These are phyloP conservation scores for Drosophila sulfurigaster DNA, from an alignment of 1,140 invertebrate species.

Conservation along the genomic window DNA sequence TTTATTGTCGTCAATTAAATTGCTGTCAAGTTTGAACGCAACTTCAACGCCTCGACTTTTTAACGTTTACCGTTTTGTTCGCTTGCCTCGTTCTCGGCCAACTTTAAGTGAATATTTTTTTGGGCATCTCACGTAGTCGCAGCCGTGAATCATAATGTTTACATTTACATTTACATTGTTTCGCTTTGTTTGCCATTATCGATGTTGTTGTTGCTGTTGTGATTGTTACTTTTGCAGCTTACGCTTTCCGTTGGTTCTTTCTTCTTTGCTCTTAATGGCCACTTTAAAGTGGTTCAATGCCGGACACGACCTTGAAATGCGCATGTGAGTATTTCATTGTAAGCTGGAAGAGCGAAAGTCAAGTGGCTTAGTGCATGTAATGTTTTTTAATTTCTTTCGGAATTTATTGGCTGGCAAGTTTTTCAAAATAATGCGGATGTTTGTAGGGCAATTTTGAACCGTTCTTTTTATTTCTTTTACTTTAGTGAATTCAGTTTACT, in stretches of 20 bases:
- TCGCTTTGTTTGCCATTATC: conserved; percentile 30
- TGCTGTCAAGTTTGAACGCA: conserved; percentile 4
- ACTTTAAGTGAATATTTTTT: conserved; percentile 32
- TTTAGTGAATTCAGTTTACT: too few relatives aligned
- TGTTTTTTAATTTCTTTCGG: conserved; percentile 50
- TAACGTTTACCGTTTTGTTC: conserved; percentile 19
- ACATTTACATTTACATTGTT: conserved; percentile 62
- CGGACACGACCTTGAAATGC: conserved; percentile 55
- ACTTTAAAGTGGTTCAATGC: conserved; percentile 21
- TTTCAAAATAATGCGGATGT: not conserved
- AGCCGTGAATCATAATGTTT: conserved; percentile 53
- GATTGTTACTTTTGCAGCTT: conserved; percentile 20
- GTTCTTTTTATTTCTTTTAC: too few relatives aligned
- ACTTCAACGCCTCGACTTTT: conserved; percentile 3
- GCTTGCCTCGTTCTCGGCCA: conserved; percentile 29
- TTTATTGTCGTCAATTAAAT: conserved; percentile 2
- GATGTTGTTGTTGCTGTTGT: conserved; percentile 2
- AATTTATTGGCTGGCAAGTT: not conserved
- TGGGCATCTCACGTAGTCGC: conserved; percentile 48
- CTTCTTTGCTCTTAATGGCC: conserved; percentile 30
- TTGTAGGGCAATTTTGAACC: not conserved
- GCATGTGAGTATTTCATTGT: conserved; percentile 32
- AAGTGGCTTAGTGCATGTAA: conserved; percentile 46
- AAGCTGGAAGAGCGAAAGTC: conserved; percentile 58
- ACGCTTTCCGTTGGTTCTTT: conserved; percentile 56